Percentiles rank a stretch among this genome's conserved stretches.
These are phyloP conservation scores for Scortum barcoo DNA, from an alignment of 2,113 vertebrate species.

Conservation along the genomic window DNA sequence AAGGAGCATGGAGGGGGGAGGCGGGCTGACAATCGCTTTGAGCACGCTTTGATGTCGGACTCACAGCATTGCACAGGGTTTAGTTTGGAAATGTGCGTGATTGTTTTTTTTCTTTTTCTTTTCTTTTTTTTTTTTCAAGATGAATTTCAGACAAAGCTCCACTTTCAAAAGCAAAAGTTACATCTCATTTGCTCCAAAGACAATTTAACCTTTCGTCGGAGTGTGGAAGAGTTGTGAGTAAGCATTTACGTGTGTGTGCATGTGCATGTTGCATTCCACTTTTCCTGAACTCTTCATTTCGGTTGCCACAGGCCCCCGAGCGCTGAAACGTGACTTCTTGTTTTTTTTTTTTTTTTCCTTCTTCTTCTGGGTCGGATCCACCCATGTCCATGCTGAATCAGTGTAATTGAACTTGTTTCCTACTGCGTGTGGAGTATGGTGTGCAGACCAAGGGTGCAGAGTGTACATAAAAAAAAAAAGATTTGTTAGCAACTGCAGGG, in stretches of 20 bases:
- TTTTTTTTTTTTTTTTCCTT: too few species aligned
- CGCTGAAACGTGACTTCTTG: conserved; percentile 56
- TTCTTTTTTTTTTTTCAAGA: conserved; percentile 47
- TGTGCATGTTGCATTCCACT: conserved; percentile 45
- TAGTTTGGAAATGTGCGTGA: conserved; percentile 60
- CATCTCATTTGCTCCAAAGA: conserved; percentile 71
- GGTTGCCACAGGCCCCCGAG: conserved; percentile 40
- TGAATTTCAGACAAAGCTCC: conserved; percentile 65
- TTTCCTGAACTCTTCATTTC: conserved; percentile 59
- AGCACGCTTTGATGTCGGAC: conserved; percentile 76
- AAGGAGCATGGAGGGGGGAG: conserved; percentile 44
- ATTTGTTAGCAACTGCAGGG: background rate
- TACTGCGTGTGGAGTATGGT: conserved; percentile 37
- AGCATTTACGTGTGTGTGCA: conserved; percentile 1
- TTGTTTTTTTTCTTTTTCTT: too few species aligned
- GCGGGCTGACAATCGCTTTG: conserved; percentile 46
- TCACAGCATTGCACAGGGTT: conserved; percentile 51
- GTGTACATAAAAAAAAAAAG: conserved; percentile 34
- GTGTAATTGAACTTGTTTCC: conserved; percentile 66
- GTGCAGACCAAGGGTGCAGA: conserved; percentile 23
- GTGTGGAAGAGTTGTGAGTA: conserved; percentile 23
- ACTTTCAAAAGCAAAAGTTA: conserved; percentile 67
- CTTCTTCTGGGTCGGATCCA: conserved; percentile 32
- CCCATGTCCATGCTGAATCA: conserved; percentile 59
- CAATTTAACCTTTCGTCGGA: conserved; percentile 54